Base-by-base conservation (phyloP, 2,888 invertebrate species). In the Eilema sororculum region DNA sequence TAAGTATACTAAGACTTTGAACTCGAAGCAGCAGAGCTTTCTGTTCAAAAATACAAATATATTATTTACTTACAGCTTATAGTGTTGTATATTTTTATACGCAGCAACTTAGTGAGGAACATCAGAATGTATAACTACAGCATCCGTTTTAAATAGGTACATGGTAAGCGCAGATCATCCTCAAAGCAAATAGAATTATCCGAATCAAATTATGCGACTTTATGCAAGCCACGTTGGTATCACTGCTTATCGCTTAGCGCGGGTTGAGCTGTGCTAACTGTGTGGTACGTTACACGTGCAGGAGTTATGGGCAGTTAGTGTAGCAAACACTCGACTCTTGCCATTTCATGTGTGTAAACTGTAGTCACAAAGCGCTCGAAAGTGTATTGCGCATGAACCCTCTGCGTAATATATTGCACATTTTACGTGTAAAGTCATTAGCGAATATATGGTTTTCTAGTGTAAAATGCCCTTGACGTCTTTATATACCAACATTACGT, bases 301-400 rank as follows among this genome's bases (percentile, higher is more conserved):
- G 74, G 80, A 77, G 74, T 72, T 73, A 73, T 67, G 69, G 52
- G 58, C 58, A 73, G 64, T 64, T 77, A 69, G 61, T 64, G 64
- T 30, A 67, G 25, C 59, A 59, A 72, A 74, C 67, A 68, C 65
- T 69, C 33, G 30, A 59, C 66, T 67, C 67, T 68, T 24, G n/a
- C 25, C 28, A 68, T 66, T 69, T 60, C 46, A 69, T 68, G 67
- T 66, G 69, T 65, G 65, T 66, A 62, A 58, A 56, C 52, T 58
- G 24, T 59, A 68, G 63, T 52, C 66, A 28, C 58, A 28, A 72
- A 71, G 28, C 60, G 62, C 68, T 69, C n/a, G 12, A 61, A 46
- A 60, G 13, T 59, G n/a, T 30, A 30, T 12, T 24, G 30, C 30
- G 20, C n/a, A 25, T 12, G 37, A 30, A 30, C 57, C 57, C 57